Conservation (phyloP, 2,888 invertebrate genomes). For the Sesamia inferens region DNA sequence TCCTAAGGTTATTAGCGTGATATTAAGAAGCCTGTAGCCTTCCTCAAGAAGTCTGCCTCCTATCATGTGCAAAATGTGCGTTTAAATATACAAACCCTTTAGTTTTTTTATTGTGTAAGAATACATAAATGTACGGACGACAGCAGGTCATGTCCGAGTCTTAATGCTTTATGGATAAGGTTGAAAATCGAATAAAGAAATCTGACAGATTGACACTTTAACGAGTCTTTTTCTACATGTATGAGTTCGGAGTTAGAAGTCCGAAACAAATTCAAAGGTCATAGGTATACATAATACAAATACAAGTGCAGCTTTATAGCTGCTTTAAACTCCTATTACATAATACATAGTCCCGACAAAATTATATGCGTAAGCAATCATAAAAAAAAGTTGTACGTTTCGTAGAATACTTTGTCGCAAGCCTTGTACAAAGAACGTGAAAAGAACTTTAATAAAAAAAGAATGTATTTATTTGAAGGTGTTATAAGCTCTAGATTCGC, state of each 20-base stretch:
- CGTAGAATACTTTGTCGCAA: slow-evolving; percentile 1
- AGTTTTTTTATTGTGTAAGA: too few relatives aligned
- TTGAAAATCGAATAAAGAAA: too few relatives aligned
- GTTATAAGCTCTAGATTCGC: slow-evolving; percentile 47
- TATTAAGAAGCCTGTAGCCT: neutral
- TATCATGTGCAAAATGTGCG: neutral
- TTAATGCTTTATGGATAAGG: too few relatives aligned
- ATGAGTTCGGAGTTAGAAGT: too few relatives aligned
- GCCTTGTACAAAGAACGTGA: neutral
- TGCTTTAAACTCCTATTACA: neutral
- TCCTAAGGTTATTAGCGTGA: neutral
- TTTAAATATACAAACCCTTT: too few relatives aligned
- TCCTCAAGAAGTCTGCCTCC: neutral
- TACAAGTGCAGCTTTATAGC: neutral
- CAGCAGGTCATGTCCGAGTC: too few relatives aligned
- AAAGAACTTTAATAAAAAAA: slow-evolving; percentile 29
- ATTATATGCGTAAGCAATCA: neutral
- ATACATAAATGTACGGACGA: too few relatives aligned
- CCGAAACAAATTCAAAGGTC: too few relatives aligned
- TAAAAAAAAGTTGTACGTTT: neutral
- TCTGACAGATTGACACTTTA: too few relatives aligned
- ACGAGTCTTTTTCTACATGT: too few relatives aligned
- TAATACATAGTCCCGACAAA: neutral
- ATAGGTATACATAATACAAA: neutral
- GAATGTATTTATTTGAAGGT: slow-evolving; percentile 6